phyloP scores from a whole-genome alignment of 2,797 vertebrate genomes.

The Geotria australis region DNA sequence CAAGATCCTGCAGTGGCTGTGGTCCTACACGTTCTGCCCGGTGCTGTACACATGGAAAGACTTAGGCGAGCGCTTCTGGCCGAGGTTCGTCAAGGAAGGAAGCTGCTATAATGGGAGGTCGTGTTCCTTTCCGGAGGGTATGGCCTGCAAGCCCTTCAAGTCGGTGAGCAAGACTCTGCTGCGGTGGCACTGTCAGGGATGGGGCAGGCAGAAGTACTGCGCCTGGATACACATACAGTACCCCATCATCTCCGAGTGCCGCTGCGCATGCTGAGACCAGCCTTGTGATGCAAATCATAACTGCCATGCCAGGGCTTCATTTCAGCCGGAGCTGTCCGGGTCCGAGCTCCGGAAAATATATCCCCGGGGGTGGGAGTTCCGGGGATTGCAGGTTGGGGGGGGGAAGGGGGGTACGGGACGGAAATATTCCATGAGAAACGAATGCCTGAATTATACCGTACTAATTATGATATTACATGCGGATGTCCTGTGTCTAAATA shows the following conservation, averaged over 20 bases:
- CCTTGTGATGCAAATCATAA: not conserved
- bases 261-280: conserved; percentile 48
- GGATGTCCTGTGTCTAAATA: too few species aligned
- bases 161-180: conserved; percentile 63
- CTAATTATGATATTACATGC: too few species aligned
- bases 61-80: conserved; percentile 60
- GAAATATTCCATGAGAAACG: too few species aligned
- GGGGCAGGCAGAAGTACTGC: conserved; percentile 57
- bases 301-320: not conserved
- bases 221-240: conserved; percentile 81
- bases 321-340: too few species aligned
- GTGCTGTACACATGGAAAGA: conserved; percentile 65
- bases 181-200: conserved; percentile 77
- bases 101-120: conserved; percentile 54
- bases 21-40: conserved; percentile 59
- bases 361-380: too few species aligned
- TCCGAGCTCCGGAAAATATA: too few species aligned
- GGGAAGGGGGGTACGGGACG: too few species aligned
- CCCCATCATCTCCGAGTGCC: conserved; percentile 76
- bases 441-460: too few species aligned
- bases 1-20: conserved; percentile 64
- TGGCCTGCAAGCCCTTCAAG: conserved; percentile 57
- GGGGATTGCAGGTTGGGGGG: too few species aligned
- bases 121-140: conserved; percentile 61
- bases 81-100: conserved; percentile 62